Evolutionary conservation across 2,888 invertebrate species (phyloP), one percentile per base, ranked within the genome.

Genomic region (Matsumyia berberina): DNA sequence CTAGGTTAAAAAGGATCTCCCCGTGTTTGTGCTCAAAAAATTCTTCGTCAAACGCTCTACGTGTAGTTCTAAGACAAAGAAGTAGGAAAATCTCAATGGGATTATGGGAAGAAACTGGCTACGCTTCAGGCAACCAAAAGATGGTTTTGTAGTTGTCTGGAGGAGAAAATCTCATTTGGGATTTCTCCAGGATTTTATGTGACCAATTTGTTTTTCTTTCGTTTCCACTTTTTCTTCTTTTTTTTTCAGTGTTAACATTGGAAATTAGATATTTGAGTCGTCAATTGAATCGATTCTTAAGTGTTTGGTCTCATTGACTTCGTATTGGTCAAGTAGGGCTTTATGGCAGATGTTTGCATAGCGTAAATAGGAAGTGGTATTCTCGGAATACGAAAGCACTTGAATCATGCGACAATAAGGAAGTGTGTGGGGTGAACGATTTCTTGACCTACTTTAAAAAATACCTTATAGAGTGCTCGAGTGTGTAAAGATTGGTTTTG

Each of bases 251-350:
- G 24, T 53, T 44, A 39, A 44, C 51, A 53, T 44, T 53, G 35
- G 57, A 72, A 79, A 72, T 66, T 64, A 62, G 70, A 79, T 72
- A 72, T 57, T 66, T 46, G 64, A 64, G 55, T 57, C 74, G 64
- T 57, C 74, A 76, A 76, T 76, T 67, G 57, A 76, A 66, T 76
- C 42, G 76, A 58, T 67, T 58, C 58, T 66, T 58, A 74, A 74
- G 66, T 74, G 37, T 67, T 76, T 76, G 76, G 67, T 76, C 67
- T 67, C 66, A 66, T 66, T 58, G 76, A 58, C 66, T 49, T 58
- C 37, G 29, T 51, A 51, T 33, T 58, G 76, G 76, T 76, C 67
- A 76, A 76, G 66, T 76, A 66, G 67, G 49, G 49, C 66, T 76
- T 76, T 39, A 66, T 29, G 29, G 49, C 57, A 67, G 76, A 49